A percentile compares a stretch with the other conserved stretches of the same genome.
These are phyloP conservation scores for Ochropleura leucogaster DNA, from an alignment of 2,888 invertebrate species.

Conservation along the genomic window DNA sequence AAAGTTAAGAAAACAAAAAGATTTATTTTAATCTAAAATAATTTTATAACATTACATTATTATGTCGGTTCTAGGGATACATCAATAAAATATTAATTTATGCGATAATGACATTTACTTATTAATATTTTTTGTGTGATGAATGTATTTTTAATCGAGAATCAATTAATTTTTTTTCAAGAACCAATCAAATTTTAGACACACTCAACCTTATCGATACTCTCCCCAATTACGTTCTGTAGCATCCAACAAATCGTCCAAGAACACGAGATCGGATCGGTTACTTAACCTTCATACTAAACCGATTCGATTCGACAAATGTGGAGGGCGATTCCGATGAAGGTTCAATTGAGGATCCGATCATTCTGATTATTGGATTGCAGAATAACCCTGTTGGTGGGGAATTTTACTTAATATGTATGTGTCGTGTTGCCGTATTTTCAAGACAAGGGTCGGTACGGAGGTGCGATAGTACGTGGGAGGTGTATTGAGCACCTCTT, in stretches of 20 bases:
- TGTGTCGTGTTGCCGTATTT: slow-evolving; percentile 47
- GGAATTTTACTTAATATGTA: slow-evolving; percentile 57
- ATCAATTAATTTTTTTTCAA: too few relatives aligned
- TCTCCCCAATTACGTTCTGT: neutral
- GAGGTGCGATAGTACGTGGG: slow-evolving; percentile 42
- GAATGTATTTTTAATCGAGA: too few relatives aligned
- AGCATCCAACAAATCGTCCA: slow-evolving; percentile 26
- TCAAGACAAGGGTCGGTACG: slow-evolving; percentile 42
- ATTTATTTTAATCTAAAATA: too few relatives aligned
- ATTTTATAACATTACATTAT: too few relatives aligned
- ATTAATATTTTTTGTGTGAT: too few relatives aligned
- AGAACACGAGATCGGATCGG: slow-evolving; percentile 38
- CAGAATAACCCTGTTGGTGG: slow-evolving; percentile 35
- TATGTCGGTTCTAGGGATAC: too few relatives aligned
- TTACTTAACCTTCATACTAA: slow-evolving; percentile 53
- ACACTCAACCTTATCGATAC: neutral
- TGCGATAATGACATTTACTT: too few relatives aligned
- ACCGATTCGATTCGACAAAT: slow-evolving; percentile 56
- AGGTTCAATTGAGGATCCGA: slow-evolving; percentile 45
- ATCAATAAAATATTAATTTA: too few relatives aligned
- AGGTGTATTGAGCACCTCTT: neutral
- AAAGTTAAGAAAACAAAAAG: neutral
- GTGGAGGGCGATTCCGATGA: slow-evolving; percentile 44
- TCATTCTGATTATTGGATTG: slow-evolving; percentile 61
- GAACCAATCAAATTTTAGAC: neutral